These are phyloP conservation scores for Neomicropteryx cornuta DNA, from an alignment of 1,140 invertebrate species.

Conservation along the genomic window DNA sequence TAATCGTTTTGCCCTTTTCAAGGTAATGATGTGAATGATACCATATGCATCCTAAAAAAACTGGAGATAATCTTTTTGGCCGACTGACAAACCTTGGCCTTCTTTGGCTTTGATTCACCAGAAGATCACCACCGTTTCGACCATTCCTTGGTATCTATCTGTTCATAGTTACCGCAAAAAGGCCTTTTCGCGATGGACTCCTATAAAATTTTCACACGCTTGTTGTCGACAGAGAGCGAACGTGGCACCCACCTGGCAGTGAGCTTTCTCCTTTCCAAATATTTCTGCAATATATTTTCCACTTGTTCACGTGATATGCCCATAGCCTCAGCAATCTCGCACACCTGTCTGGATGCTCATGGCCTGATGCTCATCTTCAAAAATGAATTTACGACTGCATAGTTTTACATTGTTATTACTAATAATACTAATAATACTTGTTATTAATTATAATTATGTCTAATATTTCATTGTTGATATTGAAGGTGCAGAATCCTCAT, in stretches of 20 bases:
- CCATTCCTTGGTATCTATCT: conserved; percentile 1
- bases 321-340: not conserved
- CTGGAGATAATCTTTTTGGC: conserved; percentile 16
- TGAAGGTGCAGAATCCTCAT: too few species aligned
- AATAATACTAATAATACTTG: too few species aligned
- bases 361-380: too few species aligned
- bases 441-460: too few species aligned
- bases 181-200: not conserved
- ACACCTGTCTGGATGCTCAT: not conserved
- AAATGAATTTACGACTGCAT: too few species aligned
- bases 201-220: conserved; percentile 2
- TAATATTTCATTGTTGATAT: too few species aligned
- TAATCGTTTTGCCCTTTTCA: conserved; percentile 19
- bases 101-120: conserved; percentile 2
- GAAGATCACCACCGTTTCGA: conserved; percentile 2
- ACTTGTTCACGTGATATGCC: not conserved
- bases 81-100: conserved; percentile 7
- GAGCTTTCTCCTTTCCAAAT: conserved; percentile 12
- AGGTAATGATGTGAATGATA: conserved; percentile 23
- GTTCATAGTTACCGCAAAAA: not conserved
- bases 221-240: conserved; percentile 14
- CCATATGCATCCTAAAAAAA: conserved; percentile 21
- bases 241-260: conserved; percentile 16
- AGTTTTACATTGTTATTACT: too few species aligned
- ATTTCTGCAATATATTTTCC: not conserved